phyloP scores from a whole-genome alignment of 2,113 vertebrate genomes.

The Heterotis niloticus region DNA sequence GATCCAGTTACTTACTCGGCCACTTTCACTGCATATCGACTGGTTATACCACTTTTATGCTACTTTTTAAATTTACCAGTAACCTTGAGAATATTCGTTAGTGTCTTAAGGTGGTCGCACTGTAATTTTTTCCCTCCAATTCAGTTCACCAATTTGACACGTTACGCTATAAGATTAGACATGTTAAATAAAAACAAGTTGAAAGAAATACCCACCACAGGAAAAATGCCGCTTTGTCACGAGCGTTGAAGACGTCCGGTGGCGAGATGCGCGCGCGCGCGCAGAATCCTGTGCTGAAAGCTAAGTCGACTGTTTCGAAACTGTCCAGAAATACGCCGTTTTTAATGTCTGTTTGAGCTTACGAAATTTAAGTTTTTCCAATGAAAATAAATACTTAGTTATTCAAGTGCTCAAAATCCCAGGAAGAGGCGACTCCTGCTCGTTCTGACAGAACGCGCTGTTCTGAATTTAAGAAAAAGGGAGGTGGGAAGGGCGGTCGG shows the following conservation, averaged over 20 bases:
- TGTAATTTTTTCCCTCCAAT: too few relatives aligned
- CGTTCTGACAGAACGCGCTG: background rate
- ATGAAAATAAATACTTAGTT: background rate
- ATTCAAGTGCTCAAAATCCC: background rate
- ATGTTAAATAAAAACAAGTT: too few relatives aligned
- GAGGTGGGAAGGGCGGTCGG: background rate
- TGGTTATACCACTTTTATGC: too few relatives aligned
- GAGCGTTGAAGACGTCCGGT: background rate
- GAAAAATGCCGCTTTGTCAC: conserved; percentile 1
- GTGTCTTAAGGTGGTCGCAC: too few relatives aligned
- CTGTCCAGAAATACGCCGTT: background rate
- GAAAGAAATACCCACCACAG: background rate
- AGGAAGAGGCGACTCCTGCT: background rate
- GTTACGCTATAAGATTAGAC: too few relatives aligned
- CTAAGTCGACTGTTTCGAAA: background rate
- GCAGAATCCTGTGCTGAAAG: background rate
- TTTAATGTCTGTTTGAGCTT: background rate
- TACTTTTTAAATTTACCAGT: too few relatives aligned
- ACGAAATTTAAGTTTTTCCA: background rate
- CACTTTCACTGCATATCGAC: too few relatives aligned
- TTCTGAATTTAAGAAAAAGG: background rate
- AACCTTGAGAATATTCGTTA: too few relatives aligned
- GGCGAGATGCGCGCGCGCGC: background rate
- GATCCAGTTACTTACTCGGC: too few relatives aligned
- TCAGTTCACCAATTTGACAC: too few relatives aligned